Evolutionary conservation across 1,140 invertebrate genomes (phyloP).

Genomic region (Drosophila dunni): DNA sequence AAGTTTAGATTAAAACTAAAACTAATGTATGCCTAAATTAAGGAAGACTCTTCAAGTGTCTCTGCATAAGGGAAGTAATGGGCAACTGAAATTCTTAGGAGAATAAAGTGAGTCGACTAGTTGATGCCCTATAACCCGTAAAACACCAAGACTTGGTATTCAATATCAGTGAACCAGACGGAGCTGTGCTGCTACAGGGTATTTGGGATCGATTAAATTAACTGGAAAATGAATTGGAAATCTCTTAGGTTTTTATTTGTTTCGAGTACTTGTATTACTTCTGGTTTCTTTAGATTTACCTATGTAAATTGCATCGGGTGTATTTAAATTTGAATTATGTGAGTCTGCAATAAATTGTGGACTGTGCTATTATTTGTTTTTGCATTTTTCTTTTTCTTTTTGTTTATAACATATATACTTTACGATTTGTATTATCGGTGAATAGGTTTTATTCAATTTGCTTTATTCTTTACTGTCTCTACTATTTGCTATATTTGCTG

Average conservation of each 20-base stretch:
- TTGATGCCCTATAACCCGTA: constrained; percentile 1
- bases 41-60: constrained; percentile 75
- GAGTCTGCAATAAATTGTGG: constrained; percentile 48
- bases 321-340: constrained; percentile 46
- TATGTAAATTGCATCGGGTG: constrained; percentile 46
- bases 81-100: constrained; percentile 30
- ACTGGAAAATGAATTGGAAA: constrained; percentile 28
- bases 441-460: constrained; percentile 35
- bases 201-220: constrained; percentile 3
- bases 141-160: neutral
- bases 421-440: constrained; percentile 39
- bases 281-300: constrained; percentile 17
- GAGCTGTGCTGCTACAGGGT: constrained; percentile 2
- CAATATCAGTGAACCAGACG: neutral
- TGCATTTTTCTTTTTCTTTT: constrained; percentile 26
- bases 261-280: constrained; percentile 4
- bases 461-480: constrained; percentile 56
- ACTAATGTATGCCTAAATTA: constrained; percentile 64
- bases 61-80: constrained; percentile 65
- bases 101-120: constrained; percentile 3
- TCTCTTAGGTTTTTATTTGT: constrained; percentile 17
- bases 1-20: constrained; percentile 24
- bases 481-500: constrained; percentile 70
- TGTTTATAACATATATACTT: constrained; percentile 34
- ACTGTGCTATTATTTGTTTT: constrained; percentile 52